A percentile compares a stretch with the other conserved stretches of the same genome.
Evolutionary conservation across 2,797 vertebrate species (phyloP).

Genomic region (Threskiornis aethiopicus): DNA sequence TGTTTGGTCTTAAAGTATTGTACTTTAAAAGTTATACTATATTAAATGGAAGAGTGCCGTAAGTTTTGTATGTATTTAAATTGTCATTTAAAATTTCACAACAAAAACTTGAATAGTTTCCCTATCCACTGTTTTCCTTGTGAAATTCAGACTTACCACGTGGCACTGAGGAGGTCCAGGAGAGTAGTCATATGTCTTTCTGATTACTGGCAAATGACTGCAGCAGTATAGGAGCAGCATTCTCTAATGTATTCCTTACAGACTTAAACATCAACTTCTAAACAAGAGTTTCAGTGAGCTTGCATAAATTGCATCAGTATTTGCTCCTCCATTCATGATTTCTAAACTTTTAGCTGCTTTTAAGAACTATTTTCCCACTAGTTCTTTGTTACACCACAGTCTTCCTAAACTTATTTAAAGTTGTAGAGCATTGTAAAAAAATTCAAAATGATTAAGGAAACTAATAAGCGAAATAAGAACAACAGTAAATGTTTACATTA

Average conservation of each 20-base stretch:
- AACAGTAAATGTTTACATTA: not conserved
- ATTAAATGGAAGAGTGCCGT: not conserved
- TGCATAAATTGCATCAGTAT: not conserved
- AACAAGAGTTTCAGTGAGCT: not conserved
- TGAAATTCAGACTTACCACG: not conserved
- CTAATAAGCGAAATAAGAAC: not conserved
- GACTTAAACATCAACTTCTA: not conserved
- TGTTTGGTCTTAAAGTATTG: not conserved
- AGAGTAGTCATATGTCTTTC: not conserved
- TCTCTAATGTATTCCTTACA: not conserved
- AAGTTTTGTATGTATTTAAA: not conserved
- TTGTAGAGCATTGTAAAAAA: not conserved
- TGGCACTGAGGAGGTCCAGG: not conserved
- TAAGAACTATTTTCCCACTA: not conserved
- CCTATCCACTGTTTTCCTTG: not conserved
- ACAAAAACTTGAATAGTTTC: not conserved
- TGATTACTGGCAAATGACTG: not conserved
- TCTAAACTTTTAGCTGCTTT: not conserved
- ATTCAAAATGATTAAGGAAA: not conserved
- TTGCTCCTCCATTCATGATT: not conserved
- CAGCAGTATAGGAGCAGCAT: not conserved
- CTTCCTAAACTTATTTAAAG: not conserved
- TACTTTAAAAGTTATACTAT: not conserved
- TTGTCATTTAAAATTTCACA: not conserved
- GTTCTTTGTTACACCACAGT: not conserved